Base-by-base conservation (phyloP, 2,888 invertebrate species). In the Incurvaria masculella region DNA sequence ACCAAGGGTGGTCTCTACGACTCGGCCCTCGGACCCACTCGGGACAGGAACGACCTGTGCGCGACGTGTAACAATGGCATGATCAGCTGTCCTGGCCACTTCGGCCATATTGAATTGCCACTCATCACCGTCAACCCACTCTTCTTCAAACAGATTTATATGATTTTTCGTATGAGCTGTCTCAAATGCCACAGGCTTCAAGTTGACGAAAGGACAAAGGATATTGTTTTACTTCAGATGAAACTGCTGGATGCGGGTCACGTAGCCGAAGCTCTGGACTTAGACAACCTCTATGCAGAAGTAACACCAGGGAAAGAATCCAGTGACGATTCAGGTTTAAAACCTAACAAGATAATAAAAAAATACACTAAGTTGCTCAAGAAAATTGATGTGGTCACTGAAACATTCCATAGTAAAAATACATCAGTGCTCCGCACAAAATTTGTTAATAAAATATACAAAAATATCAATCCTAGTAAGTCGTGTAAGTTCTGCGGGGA, bases 101-200 rank as follows among this genome's bases (percentile, higher is more conserved):
- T 94, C 68, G 98, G 98, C 0, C 94, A 97, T 63, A 95, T 99
- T 53, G 89, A 91, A 55, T 74, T 99, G 1, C 92, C 94, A 0
- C 71, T 97, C 11, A 86, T 94, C 0, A 90, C 94, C 0, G 87
- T 92, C 49, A 97, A 98, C 79, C 97, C 98, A 0, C 63, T 98
- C 43, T 94, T 94, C 61, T 87, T 90, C 53, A 87, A 86, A 60
- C 80, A 84, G 23, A 76, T 97, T 17, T 83, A 81, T 48, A 81
- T 79, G 1, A 65, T 94, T 8, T 74, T 93, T 45, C 81, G 83
- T 52, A 72, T 87, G 1, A 81, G 84, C 18, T 94, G 94, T 61
- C 65, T 89, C 4, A 72, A 79, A 46, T 94, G 94, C 63, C 83
- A 75, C 55, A 81, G 72, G 56, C 68, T 92, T 10, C 89, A 90